These are phyloP conservation scores for Polydrusus cervinus DNA, from an alignment of 2,888 invertebrate species.

Conservation along the genomic window DNA sequence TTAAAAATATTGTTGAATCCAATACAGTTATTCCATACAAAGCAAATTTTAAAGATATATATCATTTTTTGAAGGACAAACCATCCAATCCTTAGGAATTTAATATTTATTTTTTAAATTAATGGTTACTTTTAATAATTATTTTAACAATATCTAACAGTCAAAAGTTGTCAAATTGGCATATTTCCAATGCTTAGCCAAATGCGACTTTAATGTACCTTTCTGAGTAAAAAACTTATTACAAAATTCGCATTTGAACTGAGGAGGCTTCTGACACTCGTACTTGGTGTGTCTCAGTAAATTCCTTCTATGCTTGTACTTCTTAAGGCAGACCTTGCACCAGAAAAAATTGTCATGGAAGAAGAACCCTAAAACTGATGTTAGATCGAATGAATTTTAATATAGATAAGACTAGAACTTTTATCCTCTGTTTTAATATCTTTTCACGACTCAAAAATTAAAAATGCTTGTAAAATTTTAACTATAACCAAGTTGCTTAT, in stretches of 20 bases:
- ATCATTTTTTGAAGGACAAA: neutral
- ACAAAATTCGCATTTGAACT: conserved; percentile 56
- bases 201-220: conserved; percentile 50
- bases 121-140: neutral
- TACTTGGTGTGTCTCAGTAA: conserved; percentile 61
- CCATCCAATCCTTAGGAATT: neutral
- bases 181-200: conserved; percentile 53
- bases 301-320: conserved; percentile 59
- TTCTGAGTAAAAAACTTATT: conserved; percentile 53
- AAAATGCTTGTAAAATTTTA: no score
- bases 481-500: neutral
- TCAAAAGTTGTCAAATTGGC: conserved; percentile 29
- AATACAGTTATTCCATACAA: no score
- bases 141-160: neutral
- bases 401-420: neutral
- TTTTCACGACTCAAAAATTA: no score
- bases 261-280: conserved; percentile 63
- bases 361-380: conserved; percentile 45
- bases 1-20: no score
- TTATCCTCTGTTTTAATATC: neutral
- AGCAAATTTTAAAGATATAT: no score
- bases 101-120: neutral
- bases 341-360: conserved; percentile 46
- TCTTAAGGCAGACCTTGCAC: conserved; percentile 59
- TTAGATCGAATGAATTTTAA: conserved; percentile 16